phyloP scores from a whole-genome alignment of 2,797 vertebrate species.

The Urosaurus nigricauda region DNA sequence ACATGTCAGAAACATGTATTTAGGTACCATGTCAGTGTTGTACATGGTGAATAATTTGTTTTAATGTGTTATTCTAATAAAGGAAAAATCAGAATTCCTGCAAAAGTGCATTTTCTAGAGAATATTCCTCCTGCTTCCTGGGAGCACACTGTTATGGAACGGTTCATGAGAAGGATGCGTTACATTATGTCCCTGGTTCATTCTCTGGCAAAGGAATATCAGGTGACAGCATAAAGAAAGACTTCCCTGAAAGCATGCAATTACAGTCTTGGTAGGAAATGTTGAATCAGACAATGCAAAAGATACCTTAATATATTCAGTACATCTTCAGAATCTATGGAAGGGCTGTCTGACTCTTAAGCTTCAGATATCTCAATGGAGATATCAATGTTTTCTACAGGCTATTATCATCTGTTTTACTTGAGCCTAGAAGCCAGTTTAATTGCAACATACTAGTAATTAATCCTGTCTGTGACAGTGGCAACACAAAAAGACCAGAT shows the following conservation, averaged over 20 bases:
- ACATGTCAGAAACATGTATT: background rate
- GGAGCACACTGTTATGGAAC: too few species aligned
- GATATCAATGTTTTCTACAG: background rate
- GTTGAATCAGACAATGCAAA: background rate
- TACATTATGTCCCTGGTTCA: background rate
- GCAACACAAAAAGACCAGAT: background rate
- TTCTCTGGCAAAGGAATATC: background rate
- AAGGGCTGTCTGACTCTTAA: background rate
- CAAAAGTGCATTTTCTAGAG: too few species aligned
- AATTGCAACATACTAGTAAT: background rate
- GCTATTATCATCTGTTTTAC: background rate
- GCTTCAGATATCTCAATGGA: background rate
- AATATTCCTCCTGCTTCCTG: too few species aligned
- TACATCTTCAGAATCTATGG: background rate
- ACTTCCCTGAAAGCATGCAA: background rate
- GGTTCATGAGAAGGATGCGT: background rate
- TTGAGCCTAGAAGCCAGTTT: background rate
- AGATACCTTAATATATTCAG: background rate
- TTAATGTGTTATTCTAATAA: too few species aligned
- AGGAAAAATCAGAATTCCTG: too few species aligned
- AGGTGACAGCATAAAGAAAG: background rate
- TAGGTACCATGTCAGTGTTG: background rate
- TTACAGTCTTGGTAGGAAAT: background rate
- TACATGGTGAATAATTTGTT: too few species aligned
- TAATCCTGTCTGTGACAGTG: background rate